Evolutionary conservation across 2,888 invertebrate species (phyloP), one percentile per base, ranked within the genome.

Genomic region (Diarsia rubi): DNA sequence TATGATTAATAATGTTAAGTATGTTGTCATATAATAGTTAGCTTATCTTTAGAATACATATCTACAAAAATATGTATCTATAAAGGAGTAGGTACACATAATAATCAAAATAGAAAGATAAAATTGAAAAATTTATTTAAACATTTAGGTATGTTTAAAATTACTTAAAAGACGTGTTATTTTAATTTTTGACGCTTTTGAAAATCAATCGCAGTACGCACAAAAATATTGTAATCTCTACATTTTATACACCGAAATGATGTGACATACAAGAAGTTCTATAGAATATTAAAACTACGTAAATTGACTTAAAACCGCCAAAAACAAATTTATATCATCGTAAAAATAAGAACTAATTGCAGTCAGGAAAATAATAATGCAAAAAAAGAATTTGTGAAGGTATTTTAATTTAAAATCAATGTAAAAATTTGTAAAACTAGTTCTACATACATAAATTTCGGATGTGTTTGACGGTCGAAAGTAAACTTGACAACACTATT

Each of bases 201-300:
- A 2, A 78, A 73, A 66, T 69, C 83, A 64, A 70, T 65, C 79
- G 74, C 27, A 49, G 69, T 76, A 60, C 83, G 60, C 74, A 57
- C 42, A 54, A n/a, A 57, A n/a, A 52, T 31, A n/a, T 31, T 11
- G 21, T 21, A 4, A 45, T 66, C 12, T 24, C 21, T 49, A 67
- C 19, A 47, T 44, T 64, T 47, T 37, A 59, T 42, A 83, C 69
- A 82, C 31, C 24, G 21, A 71, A 47, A 72, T 52, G 75, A 67
- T 2, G 16, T 73, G 69, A 74, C 73, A 79, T 78, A 80, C 47
- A 78, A 77, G 69, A 75, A n/a, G 64, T 16, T 59, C 52, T 45
- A 8, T 72, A 66, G 52, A 37, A 49, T 59, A 64, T 69, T 67
- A 75, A 12, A 31, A 67, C 49, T 79, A 71, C 49, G 4, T 66